phyloP scores from a whole-genome alignment of 2,113 vertebrate genomes.

The Orycteropus afer region DNA sequence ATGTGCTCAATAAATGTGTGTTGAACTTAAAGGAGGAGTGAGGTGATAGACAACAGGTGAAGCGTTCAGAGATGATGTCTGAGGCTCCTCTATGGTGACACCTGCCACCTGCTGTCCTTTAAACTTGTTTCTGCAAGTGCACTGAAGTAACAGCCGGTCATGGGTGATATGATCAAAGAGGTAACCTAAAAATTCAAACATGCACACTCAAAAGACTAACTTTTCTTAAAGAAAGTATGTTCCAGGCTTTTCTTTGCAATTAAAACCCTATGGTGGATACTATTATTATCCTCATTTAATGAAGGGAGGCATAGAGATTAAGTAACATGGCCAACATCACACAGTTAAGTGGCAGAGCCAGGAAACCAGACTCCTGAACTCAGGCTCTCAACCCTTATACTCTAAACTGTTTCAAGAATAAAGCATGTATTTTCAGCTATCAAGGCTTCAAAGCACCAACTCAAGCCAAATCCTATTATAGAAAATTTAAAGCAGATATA shows the following conservation, averaged over 20 bases:
- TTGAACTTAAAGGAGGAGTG: background rate
- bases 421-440: background rate
- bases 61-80: background rate
- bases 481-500: background rate
- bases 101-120: background rate
- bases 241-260: conserved; percentile 12
- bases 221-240: background rate
- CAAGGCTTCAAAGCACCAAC: background rate
- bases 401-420: background rate
- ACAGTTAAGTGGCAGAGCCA: background rate
- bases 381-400: background rate
- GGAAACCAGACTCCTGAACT: background rate
- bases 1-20: background rate
- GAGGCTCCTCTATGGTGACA: background rate
- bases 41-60: background rate
- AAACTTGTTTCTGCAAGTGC: conserved; percentile 12
- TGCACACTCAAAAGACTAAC: background rate
- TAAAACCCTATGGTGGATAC: background rate
- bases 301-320: background rate
- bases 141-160: background rate
- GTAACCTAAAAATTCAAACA: background rate
- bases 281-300: background rate
- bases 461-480: background rate
- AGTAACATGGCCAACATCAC: background rate
- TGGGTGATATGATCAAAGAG: background rate